Percentiles rank a stretch among this genome's conserved stretches.
phyloP scores from a whole-genome alignment of 2,888 invertebrate genomes.

The Scaptomyza tumidula region DNA sequence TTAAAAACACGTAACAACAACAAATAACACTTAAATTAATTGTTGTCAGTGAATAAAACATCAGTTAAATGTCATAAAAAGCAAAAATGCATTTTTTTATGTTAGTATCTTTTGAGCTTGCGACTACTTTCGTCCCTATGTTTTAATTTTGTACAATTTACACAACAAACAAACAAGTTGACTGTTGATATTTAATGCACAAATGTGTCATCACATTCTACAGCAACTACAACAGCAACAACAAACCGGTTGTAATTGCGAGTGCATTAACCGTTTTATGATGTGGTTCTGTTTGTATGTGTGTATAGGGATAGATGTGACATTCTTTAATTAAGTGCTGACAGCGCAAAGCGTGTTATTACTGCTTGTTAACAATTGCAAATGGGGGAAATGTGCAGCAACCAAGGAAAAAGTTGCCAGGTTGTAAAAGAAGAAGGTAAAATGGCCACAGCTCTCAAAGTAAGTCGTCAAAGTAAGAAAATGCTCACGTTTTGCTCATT shows the following conservation, averaged over 20 bases:
- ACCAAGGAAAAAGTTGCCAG: conserved; percentile 12
- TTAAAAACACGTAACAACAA: conserved; percentile 15
- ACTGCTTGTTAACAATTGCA: conserved; percentile 9
- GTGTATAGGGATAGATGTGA: conserved; percentile 20
- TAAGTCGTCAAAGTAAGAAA: conserved; percentile 37
- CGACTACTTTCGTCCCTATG: conserved; percentile 7
- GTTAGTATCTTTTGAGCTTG: conserved; percentile 32
- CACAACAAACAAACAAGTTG: conserved; percentile 42
- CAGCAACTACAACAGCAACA: conserved; percentile 14
- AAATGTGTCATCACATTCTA: conserved; percentile 54
- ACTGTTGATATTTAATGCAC: conserved; percentile 59
- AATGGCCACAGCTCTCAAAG: conserved; percentile 35
- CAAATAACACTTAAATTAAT: conserved; percentile 36
- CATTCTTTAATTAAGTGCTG: conserved; percentile 64
- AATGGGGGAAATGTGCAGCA: background rate
- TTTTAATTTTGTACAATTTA: conserved; percentile 19
- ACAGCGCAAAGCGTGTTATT: conserved; percentile 22
- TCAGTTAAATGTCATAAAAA: conserved; percentile 9
- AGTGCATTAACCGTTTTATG: conserved; percentile 65
- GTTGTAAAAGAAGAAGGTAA: background rate
- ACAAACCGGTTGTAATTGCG: conserved; percentile 45
- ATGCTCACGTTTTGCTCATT: conserved; percentile 65
- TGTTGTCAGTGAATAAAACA: conserved; percentile 30
- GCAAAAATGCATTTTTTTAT: background rate
- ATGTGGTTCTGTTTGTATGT: background rate